phyloP scores from a whole-genome alignment of 1,140 invertebrate species.

The Neodiprion fabricii region DNA sequence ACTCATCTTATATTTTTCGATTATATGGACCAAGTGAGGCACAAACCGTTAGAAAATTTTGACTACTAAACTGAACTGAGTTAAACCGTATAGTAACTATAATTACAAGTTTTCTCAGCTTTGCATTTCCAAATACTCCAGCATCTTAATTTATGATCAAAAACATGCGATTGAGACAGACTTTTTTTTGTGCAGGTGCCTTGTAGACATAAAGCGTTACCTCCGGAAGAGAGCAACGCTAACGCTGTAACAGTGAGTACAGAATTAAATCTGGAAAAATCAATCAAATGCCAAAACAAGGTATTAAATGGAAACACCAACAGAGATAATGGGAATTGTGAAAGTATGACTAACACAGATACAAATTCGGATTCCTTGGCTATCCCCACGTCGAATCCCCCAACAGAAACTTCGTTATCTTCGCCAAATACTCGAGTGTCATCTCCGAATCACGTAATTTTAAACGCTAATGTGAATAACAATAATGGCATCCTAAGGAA shows the following conservation, averaged over 20 bases:
- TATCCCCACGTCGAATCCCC: slow-evolving; percentile 40
- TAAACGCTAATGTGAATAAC: slow-evolving; percentile 41
- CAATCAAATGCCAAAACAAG: background rate
- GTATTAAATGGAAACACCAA: slow-evolving; percentile 3
- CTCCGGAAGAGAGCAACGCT: background rate
- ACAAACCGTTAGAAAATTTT: too few relatives aligned
- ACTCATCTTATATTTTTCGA: too few relatives aligned
- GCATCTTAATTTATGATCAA: too few relatives aligned
- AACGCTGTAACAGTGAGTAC: slow-evolving; percentile 28
- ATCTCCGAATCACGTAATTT: slow-evolving; percentile 47
- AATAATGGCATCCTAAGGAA: slow-evolving; percentile 56
- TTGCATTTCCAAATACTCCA: too few relatives aligned
- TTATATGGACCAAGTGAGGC: too few relatives aligned
- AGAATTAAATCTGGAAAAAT: slow-evolving; percentile 16
- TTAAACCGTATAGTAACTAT: slow-evolving; percentile 6
- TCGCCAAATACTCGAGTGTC: slow-evolving; percentile 51
- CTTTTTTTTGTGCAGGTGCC: slow-evolving; percentile 17
- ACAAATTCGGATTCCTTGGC: slow-evolving; percentile 49
- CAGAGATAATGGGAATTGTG: slow-evolving; percentile 25
- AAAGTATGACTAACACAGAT: slow-evolving; percentile 46
- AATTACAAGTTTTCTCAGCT: background rate
- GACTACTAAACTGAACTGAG: too few relatives aligned
- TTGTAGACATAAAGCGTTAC: slow-evolving; percentile 7
- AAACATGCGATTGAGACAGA: too few relatives aligned
- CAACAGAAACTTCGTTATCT: slow-evolving; percentile 41